phyloP scores from a whole-genome alignment of 1,140 invertebrate species.

The Zaprionus nigranus region DNA sequence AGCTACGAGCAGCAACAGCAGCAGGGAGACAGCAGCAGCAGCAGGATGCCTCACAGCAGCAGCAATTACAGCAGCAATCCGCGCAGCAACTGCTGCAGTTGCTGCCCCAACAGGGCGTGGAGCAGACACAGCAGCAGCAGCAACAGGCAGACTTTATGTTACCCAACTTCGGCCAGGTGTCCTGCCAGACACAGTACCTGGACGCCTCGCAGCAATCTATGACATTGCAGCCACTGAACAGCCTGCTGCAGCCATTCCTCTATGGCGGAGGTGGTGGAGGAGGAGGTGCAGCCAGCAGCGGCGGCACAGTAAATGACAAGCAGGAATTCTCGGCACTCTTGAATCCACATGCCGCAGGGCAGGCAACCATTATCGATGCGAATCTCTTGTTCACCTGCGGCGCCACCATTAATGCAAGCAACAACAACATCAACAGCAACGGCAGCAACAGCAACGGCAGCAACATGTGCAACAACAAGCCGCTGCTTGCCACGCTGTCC shows the following conservation, averaged over 20 bases:
- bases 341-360: not conserved
- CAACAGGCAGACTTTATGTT: slow-evolving; percentile 64
- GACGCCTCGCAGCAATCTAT: slow-evolving; percentile 52
- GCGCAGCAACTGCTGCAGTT: slow-evolving; percentile 36
- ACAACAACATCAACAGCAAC: slow-evolving; percentile 20
- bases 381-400: slow-evolving; percentile 57
- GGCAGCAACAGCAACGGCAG: slow-evolving; percentile 14
- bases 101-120: slow-evolving; percentile 22
- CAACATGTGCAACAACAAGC: slow-evolving; percentile 32
- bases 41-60: slow-evolving; percentile 43
- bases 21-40: slow-evolving; percentile 33
- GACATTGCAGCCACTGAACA: slow-evolving; percentile 64
- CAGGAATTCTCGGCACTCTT: slow-evolving; percentile 24
- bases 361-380: slow-evolving; percentile 47
- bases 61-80: slow-evolving; percentile 40
- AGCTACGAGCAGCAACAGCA: slow-evolving; percentile 35
- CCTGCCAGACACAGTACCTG: slow-evolving; percentile 57
- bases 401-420: slow-evolving; percentile 1
- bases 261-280: slow-evolving; percentile 31
- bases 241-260: slow-evolving; percentile 64
- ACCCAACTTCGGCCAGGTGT: slow-evolving; percentile 46
- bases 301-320: slow-evolving; percentile 33
- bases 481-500: slow-evolving; percentile 23
- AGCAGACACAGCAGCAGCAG: slow-evolving; percentile 26
- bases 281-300: not conserved